Base-by-base conservation (phyloP, 2,888 invertebrate species). In the Prosopocoilus inquinatus region DNA sequence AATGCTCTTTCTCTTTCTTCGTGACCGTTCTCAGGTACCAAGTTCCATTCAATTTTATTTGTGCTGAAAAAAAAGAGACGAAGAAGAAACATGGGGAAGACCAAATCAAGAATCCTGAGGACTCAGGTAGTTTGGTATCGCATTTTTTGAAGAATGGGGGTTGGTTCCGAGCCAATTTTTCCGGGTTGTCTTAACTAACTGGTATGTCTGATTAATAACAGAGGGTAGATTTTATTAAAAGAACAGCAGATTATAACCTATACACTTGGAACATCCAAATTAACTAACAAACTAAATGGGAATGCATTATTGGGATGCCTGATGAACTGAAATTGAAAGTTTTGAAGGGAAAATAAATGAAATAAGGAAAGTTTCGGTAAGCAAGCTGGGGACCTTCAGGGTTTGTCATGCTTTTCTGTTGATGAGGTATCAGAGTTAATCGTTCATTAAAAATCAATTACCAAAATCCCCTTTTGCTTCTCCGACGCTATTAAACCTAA, bases 381-480 rank as follows among this genome's bases (percentile, higher is more conserved):
- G 9, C 20, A 16, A 13, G 28, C n/a, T 1, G n/a, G 16, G 8
- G 28, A 16, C 2, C 15, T n/a, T n/a, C n/a, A n/a, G n/a, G n/a
- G n/a, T n/a, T n/a, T n/a, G n/a, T n/a, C n/a, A n/a, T n/a, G n/a
- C n/a, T n/a, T n/a, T n/a, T n/a, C n/a, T n/a, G n/a, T n/a, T n/a
- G n/a, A n/a, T 11, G n/a, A n/a, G 9, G 9, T 9, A 13, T 32
- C 39, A 36, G 7, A 28, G 3, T 28, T 5, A 41, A 16, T 9
- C n/a, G n/a, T n/a, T n/a, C n/a, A n/a, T n/a, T n/a, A n/a, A n/a
- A n/a, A n/a, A 35, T 48, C 36, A 60, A 63, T 61, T 60, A 66
- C 67, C 62, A 45, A 61, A 58, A 51, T 66, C 62, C 32, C 61
- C 60, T 16, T 57, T 50, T 11, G 57, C 57, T 9, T 49, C 44